A percentile compares a stretch with the other conserved stretches of the same genome.
Conservation (phyloP, 2,888 invertebrate genomes). For the Argyresthia goedartella region DNA sequence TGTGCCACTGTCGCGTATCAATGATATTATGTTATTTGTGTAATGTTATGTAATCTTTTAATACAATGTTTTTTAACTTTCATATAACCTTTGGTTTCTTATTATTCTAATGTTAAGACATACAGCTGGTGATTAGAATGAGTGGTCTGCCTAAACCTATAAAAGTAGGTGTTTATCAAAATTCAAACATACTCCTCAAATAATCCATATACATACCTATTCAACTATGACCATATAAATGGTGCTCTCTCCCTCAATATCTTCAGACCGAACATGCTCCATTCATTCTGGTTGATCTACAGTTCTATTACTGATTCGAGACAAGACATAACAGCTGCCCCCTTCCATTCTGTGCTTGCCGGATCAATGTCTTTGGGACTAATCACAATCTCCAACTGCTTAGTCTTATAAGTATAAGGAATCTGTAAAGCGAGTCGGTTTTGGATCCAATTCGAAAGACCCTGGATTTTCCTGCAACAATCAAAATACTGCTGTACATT, state of each 20-base stretch:
- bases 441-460: conserved; percentile 87
- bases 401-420: conserved; percentile 82
- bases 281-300: conserved; percentile 90
- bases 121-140: too few relatives aligned
- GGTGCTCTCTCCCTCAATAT: conserved; percentile 92
- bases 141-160: too few relatives aligned
- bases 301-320: conserved; percentile 93
- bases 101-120: too few relatives aligned
- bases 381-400: conserved; percentile 90
- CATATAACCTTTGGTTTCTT: too few relatives aligned
- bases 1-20: neutral
- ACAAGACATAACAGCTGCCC: conserved; percentile 93
- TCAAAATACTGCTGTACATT: conserved; percentile 93
- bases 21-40: neutral
- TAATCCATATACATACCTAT: neutral
- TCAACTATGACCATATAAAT: conserved; percentile 81
- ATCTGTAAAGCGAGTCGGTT: conserved; percentile 88
- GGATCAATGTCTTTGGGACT: conserved; percentile 94
- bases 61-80: neutral
- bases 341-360: conserved; percentile 93
- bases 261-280: conserved; percentile 87
- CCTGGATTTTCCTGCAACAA: conserved; percentile 92
- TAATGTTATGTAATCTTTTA: neutral
- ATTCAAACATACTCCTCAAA: neutral
- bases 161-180: too few relatives aligned